These are phyloP conservation scores for Himalopsyche phryganea DNA, from an alignment of 1,140 invertebrate genomes.

Conservation along the genomic window DNA sequence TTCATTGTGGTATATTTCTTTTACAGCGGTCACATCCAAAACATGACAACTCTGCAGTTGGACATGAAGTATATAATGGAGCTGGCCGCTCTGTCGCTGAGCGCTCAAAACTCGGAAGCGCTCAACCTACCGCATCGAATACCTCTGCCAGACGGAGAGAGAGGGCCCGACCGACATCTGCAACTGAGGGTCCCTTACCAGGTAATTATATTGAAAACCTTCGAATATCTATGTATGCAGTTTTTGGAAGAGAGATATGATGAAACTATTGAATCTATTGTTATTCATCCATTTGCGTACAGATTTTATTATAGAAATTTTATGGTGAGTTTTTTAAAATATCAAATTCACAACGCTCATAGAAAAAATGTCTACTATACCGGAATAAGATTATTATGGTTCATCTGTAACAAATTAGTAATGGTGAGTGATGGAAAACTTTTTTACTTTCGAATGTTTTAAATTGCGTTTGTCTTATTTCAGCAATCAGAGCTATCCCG, in stretches of 20 bases:
- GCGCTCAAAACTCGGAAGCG: conserved; percentile 48
- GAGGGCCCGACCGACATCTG: conserved; percentile 56
- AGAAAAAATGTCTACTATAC: too few species aligned
- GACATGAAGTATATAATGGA: conserved; percentile 49
- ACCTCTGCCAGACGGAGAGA: conserved; percentile 59
- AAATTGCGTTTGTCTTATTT: conserved; percentile 5
- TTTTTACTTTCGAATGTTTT: neutral
- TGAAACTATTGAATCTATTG: too few species aligned
- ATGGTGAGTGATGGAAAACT: neutral
- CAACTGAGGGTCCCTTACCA: conserved; percentile 59
- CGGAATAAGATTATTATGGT: too few species aligned
- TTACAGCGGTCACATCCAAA: conserved; percentile 10
- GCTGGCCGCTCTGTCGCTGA: conserved; percentile 45
- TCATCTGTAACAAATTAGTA: neutral
- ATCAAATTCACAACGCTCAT: too few species aligned
- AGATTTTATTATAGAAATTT: too few species aligned
- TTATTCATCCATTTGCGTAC: too few species aligned
- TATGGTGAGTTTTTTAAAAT: too few species aligned
- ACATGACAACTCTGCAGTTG: conserved; percentile 40
- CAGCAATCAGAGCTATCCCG: conserved; percentile 55
- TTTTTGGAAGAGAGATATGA: too few species aligned
- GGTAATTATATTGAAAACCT: conserved; percentile 37
- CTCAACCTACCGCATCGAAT: conserved; percentile 58
- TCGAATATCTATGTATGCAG: too few species aligned
- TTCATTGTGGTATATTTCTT: neutral